Percentiles rank a stretch among this genome's conserved stretches.
phyloP scores from a whole-genome alignment of 2,888 invertebrate species.

The Magallana nippona region DNA sequence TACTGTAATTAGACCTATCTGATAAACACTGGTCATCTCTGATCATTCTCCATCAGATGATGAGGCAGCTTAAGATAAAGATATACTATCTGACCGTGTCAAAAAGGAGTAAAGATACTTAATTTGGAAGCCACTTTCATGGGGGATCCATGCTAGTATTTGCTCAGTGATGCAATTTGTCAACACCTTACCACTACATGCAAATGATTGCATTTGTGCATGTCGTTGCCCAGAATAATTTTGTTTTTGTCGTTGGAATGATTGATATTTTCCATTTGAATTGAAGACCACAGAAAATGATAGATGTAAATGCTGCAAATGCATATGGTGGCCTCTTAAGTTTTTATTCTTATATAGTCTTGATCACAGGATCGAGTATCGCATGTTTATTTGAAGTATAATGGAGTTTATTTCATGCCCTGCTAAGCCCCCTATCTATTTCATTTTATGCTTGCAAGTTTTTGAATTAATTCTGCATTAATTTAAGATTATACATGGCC shows the following conservation, averaged over 20 bases:
- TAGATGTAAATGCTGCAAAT: neutral
- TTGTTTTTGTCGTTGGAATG: neutral
- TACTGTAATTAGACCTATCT: constrained; percentile 10
- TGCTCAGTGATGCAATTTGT: constrained; percentile 8
- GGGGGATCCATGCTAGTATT: neutral
- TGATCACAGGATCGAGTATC: neutral
- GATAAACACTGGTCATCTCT: neutral
- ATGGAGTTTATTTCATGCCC: constrained; percentile 32
- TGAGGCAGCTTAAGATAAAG: neutral
- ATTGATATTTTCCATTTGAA: constrained; percentile 10
- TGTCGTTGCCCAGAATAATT: neutral
- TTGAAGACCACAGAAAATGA: neutral
- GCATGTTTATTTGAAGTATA: neutral
- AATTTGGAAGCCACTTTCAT: neutral
- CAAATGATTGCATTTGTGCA: neutral
- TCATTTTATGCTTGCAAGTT: constrained; percentile 33
- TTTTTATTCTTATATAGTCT: neutral
- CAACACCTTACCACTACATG: neutral
- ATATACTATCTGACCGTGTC: neutral
- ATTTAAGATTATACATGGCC: constrained; percentile 12
- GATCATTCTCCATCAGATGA: neutral
- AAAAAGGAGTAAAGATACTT: neutral
- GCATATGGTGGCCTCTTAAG: neutral
- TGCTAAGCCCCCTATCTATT: constrained; percentile 25
- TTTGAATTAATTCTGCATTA: constrained; percentile 31